Conservation (phyloP, 2,888 invertebrate genomes). For the Andrena marginata region DNA sequence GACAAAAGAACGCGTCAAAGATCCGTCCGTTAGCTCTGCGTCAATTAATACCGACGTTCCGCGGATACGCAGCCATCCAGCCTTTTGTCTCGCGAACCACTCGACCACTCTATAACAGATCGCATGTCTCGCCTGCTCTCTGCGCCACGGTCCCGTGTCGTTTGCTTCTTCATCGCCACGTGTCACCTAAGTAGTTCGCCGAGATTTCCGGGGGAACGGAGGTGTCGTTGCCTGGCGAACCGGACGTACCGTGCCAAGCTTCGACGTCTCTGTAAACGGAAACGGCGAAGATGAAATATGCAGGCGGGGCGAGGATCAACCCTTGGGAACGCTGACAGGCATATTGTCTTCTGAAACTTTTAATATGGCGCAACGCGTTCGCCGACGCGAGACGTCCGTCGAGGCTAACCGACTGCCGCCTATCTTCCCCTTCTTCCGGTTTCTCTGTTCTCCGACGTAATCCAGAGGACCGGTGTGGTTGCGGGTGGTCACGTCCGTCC, state of each 20-base stretch:
- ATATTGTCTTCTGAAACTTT: constrained; percentile 76
- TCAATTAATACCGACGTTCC: too few relatives aligned
- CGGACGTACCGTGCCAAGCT: constrained; percentile 12
- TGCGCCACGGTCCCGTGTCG: too few relatives aligned
- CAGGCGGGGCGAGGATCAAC: constrained; percentile 38
- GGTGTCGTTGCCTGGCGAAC: constrained; percentile 9
- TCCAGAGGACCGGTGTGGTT: constrained; percentile 12
- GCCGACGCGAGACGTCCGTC: constrained; percentile 72
- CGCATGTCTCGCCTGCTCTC: too few relatives aligned
- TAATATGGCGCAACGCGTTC: constrained; percentile 77
- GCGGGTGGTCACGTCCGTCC: constrained; percentile 11
- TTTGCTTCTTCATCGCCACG: too few relatives aligned
- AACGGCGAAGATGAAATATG: constrained; percentile 35
- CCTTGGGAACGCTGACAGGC: constrained; percentile 67
- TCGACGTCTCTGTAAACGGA: constrained; percentile 8
- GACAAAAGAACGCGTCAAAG: constrained; percentile 19
- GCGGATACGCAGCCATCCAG: too few relatives aligned
- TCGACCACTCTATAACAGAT: too few relatives aligned
- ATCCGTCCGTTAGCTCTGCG: neutral
- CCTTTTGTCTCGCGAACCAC: too few relatives aligned
- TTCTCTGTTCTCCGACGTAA: neutral
- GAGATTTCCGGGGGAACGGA: neutral
- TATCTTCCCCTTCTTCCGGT: neutral
- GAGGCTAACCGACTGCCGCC: constrained; percentile 70
- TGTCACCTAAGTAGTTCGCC: too few relatives aligned